Percentiles rank a stretch among this genome's conserved stretches.
Evolutionary conservation across 2,113 vertebrate genomes (phyloP).

Genomic region (Rhinoptilus africanus): DNA sequence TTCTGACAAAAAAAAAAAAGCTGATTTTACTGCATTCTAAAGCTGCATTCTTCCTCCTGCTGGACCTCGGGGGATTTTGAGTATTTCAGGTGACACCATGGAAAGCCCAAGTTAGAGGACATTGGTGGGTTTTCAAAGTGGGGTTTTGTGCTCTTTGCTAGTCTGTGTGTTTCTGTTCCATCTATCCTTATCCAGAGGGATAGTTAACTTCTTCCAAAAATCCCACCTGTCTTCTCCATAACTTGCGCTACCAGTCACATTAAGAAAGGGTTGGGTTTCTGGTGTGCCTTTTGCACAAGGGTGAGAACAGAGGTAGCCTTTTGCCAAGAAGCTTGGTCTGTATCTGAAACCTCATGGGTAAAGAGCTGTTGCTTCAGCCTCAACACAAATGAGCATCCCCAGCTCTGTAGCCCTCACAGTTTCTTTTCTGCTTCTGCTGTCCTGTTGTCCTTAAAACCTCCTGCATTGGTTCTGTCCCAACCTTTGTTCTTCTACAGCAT

Average conservation of each 20-base stretch:
- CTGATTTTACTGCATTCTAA: not conserved
- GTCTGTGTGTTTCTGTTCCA: not conserved
- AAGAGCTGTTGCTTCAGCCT: not conserved
- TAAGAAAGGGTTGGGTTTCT: not conserved
- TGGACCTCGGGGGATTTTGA: not conserved
- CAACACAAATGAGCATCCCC: rapidly evolving
- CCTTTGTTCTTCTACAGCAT: not conserved
- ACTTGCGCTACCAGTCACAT: rapidly evolving
- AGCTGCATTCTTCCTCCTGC: not conserved
- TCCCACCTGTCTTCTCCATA: not conserved
- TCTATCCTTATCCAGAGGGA: not conserved
- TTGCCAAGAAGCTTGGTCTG: not conserved
- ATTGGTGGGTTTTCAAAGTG: not conserved
- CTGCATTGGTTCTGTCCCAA: not conserved
- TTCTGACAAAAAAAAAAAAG: not conserved
- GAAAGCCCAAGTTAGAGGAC: not conserved
- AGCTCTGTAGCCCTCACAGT: not conserved
- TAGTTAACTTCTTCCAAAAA: not conserved
- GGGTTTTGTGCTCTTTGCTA: not conserved
- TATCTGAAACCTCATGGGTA: not conserved
- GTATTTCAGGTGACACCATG: not conserved
- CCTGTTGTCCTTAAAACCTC: not conserved
- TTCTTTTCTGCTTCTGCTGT: not conserved
- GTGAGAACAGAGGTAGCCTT: not conserved
- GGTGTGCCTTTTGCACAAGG: not conserved